These are phyloP conservation scores for Corbicula japonica DNA, from an alignment of 2,888 invertebrate species.

Conservation along the genomic window DNA sequence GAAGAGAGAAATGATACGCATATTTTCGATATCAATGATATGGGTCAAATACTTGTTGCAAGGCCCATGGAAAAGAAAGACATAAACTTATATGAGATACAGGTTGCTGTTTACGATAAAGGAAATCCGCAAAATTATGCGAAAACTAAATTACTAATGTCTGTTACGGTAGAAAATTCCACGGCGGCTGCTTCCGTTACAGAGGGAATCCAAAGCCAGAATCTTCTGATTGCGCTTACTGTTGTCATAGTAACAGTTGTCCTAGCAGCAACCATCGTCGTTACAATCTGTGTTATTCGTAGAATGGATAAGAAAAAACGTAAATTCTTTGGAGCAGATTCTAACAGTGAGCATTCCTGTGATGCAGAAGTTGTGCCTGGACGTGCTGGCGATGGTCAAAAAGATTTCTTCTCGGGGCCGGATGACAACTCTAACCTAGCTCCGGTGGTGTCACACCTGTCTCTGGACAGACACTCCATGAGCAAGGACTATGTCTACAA, in stretches of 20 bases:
- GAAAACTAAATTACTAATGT: constrained; percentile 64
- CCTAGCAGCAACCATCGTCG: constrained; percentile 77
- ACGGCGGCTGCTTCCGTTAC: constrained; percentile 28
- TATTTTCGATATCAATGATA: constrained; percentile 69
- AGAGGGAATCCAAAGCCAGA: constrained; percentile 57
- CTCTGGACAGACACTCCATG: constrained; percentile 40
- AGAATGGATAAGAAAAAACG: constrained; percentile 74
- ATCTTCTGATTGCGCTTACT: constrained; percentile 74
- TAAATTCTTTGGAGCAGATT: constrained; percentile 56
- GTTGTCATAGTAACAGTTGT: constrained; percentile 79
- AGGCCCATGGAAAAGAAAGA: constrained; percentile 58
- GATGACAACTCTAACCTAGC: constrained; percentile 50
- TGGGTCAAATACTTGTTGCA: constrained; percentile 63
- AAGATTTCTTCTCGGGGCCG: constrained; percentile 55
- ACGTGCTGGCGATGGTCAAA: constrained; percentile 42
- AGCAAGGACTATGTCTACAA: constrained; percentile 65
- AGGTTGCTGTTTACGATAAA: constrained; percentile 67
- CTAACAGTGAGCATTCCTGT: constrained; percentile 49
- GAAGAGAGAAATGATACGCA: constrained; percentile 69
- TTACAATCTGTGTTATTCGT: constrained; percentile 79
- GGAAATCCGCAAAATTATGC: constrained; percentile 65
- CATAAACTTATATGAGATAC: constrained; percentile 59
- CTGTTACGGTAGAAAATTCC: constrained; percentile 63
- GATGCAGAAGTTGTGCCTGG: constrained; percentile 61
- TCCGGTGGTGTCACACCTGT: constrained; percentile 58